A percentile compares a stretch with the other conserved stretches of the same genome.
phyloP scores from a whole-genome alignment of 2,113 vertebrate species.

The Bubo bubo region DNA sequence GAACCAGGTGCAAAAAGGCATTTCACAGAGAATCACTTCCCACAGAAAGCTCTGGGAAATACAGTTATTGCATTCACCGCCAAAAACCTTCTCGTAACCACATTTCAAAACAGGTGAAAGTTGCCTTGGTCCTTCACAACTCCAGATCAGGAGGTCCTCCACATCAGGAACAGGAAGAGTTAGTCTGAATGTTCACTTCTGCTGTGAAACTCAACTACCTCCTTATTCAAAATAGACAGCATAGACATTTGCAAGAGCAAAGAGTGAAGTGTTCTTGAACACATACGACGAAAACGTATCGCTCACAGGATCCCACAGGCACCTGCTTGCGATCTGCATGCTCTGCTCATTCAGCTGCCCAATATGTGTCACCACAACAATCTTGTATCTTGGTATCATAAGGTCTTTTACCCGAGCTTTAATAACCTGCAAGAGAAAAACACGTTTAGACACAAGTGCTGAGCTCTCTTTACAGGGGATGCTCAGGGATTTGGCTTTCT shows the following conservation, averaged over 20 bases:
- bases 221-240: constrained; percentile 85
- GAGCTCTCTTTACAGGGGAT: not conserved
- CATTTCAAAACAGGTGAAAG: not conserved
- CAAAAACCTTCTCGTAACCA: not conserved
- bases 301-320: constrained; percentile 83
- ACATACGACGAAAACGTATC: constrained; percentile 80
- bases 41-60: not conserved
- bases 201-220: not conserved
- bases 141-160: not conserved
- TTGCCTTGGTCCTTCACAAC: not conserved
- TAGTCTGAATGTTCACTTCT: not conserved
- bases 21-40: not conserved
- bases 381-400: constrained; percentile 85
- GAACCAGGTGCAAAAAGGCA: not conserved
- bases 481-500: not conserved
- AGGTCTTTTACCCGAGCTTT: constrained; percentile 85
- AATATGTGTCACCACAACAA: constrained; percentile 83
- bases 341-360: constrained; percentile 84
- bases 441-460: fast-evolving
- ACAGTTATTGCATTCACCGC: not conserved
- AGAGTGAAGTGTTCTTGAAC: constrained; percentile 88
- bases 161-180: not conserved
- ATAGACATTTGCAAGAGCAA: constrained; percentile 84
- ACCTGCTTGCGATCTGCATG: constrained; percentile 85
- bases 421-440: constrained; percentile 76